These are phyloP conservation scores for Patella vulgata DNA, from an alignment of 1,140 invertebrate genomes.

Conservation along the genomic window DNA sequence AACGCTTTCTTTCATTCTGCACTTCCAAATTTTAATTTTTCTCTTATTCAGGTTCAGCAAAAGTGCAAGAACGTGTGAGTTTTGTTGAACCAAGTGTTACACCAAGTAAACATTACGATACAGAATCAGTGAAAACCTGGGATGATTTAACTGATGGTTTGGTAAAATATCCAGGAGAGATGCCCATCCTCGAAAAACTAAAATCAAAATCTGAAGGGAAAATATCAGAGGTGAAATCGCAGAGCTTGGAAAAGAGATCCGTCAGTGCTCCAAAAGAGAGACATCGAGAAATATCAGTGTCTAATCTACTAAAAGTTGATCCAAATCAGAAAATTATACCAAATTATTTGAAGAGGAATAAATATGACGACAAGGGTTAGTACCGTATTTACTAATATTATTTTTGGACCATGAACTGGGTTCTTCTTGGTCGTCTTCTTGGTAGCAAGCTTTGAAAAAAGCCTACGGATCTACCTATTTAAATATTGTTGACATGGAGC, in stretches of 20 bases:
- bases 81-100: too few species aligned
- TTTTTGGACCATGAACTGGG: not conserved
- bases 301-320: slow-evolving; percentile 24
- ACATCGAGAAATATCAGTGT: not conserved
- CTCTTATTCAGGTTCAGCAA: too few species aligned
- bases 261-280: too few species aligned
- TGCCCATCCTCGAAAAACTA: slow-evolving; percentile 46
- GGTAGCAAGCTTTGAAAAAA: too few species aligned
- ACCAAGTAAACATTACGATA: slow-evolving; percentile 1
- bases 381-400: slow-evolving; percentile 2
- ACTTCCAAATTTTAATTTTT: too few species aligned
- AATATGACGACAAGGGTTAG: slow-evolving; percentile 58
- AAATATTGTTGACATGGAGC: too few species aligned
- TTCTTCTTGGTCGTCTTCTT: not conserved
- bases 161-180: slow-evolving; percentile 37
- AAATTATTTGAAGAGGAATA: slow-evolving; percentile 51
- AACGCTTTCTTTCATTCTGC: too few species aligned
- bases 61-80: too few species aligned
- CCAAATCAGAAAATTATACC: slow-evolving; percentile 33
- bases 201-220: slow-evolving; percentile 10
- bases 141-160: slow-evolving; percentile 29
- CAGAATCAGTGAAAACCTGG: not conserved
- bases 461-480: too few species aligned
- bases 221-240: slow-evolving; percentile 2
- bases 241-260: not conserved